Base-by-base conservation (phyloP, 2,113 vertebrate species). In the Rhinogobius similis region DNA sequence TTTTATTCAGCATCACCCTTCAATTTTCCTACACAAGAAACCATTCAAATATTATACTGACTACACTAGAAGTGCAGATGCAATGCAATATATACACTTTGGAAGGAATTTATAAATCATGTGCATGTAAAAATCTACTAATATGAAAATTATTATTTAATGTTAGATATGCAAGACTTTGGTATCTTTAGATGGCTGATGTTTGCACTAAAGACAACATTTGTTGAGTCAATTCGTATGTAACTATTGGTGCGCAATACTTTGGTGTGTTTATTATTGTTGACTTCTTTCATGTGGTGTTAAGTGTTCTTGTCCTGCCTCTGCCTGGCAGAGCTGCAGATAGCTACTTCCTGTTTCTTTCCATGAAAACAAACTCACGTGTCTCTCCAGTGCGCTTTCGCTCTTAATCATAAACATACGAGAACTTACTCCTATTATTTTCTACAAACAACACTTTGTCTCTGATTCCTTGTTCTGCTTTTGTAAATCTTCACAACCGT, bases 361-460 rank as follows among this genome's bases (percentile, higher is more conserved):
- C 43, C 61, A 88, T 85, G 87, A 92, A 93, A 93, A 92, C 92
- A 93, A 91, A 88, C 89, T 92, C 92, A 92, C 89, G 89, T 93
- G 91, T 83, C 84, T 81, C 77, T 29, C 38, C 41, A 83, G 76
- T 70, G 36, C 59, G 39, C 72, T 76, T 70, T 75, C 82, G 65
- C 26, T 75, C 63, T 67, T 38, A 64, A 69, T 73, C 52, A 41
- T 26, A 55, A 55, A 6, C 11, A 14, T 23, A 23, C 4, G 14
- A 55, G 12, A 14, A 12, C n/a, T 52, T 21, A 4, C 11, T 10
- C 5, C 18, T 55, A 6, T 55, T 26, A 13, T 55, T 50, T 20
- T 21, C n/a, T 10, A 8, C 20, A 50, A 21, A 41, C 39, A 21
- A 41, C 39, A 36, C 2, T 3, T 36, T 41, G 26, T 61, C 55